Evolutionary conservation across 1,140 invertebrate genomes (phyloP), one percentile per base, ranked within the genome.

Genomic region (Tyrophagus putrescentiae): DNA sequence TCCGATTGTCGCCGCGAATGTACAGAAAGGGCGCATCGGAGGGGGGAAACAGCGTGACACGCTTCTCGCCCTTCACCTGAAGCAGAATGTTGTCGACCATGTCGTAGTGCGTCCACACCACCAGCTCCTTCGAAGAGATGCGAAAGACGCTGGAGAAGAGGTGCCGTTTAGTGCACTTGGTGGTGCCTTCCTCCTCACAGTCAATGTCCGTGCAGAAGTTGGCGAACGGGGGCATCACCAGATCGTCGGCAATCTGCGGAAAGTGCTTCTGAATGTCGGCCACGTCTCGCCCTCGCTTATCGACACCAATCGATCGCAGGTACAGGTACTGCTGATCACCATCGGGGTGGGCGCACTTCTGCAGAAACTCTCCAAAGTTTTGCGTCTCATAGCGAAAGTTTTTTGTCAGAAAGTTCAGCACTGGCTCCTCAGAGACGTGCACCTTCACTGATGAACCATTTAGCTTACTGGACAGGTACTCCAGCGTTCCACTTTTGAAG

Each of bases 41-140:
- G 31, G 79, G 79, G 54, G 70, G 71, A 64, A 76, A 80, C 1
- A 80, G 65, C 21, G 77, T 71, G 39, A 78, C 72, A 62, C 73
- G 60, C 67, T 80, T 80, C 13, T 63, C 65, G 1, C 79, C 79
- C 53, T 63, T 67, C 0, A 80, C 68, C 69, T 80, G 78, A 50
- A 80, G 75, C 23, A 80, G 66, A 9, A 79, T 65, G 65, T 80
- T 80, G 68, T 80, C 78, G 75, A 79, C 78, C 67, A 76, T 75
- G 72, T 80, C 79, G 72, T 80, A 80, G 69, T 80, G 79, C 31
- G 78, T 80, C 79, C 79, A 80, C 21, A 80, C 64, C 61, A 77
- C 75, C 21, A 78, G 64, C 25, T 69, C 67, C 48, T 69, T 64
- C 1, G 78, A 79, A 28, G 73, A 71, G 57, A 80, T 75, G 27